Evolutionary conservation across 2,797 vertebrate genomes (phyloP), one percentile per base, ranked within the genome.

Genomic region (Cyprinella venusta): DNA sequence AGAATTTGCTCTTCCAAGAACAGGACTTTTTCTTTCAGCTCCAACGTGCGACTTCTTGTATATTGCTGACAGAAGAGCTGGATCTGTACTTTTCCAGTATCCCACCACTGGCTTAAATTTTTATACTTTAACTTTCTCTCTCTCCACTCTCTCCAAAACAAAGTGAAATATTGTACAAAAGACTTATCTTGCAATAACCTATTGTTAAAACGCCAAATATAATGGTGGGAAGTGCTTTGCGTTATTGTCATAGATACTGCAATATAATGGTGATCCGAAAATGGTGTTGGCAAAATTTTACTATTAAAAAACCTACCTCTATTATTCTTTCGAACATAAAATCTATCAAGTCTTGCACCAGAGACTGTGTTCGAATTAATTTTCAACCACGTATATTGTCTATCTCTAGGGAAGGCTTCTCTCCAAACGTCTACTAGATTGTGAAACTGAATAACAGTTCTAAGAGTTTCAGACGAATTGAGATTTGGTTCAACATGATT

Each of bases 81-180:
- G 10, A 42, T 56, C 54, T 21, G 54, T 56, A 21, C 54, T n/a
- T 56, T 56, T 56, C 68, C 68, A 45, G 24, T 70, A 7, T 70
- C 68, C 40, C 40, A 45, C n/a, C n/a, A 48, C 7, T 71, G 68
- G 24, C n/a, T 12, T n/a, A 70, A 3, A 33, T n/a, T n/a, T n/a
- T 71, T 42, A 26, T 24, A 30, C 42, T 33, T 15, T 52, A 2
- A 3, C 19, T 9, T 50, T 18, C 70, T 74, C 8, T 33, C 45
- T 21, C 70, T 74, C 70, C 70, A 74, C 5, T 42, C n/a, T 38
- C 40, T n/a, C 69, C 13, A 72, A n/a, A 72, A 36, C 33, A 33
- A 33, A 33, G 33, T 33, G 4, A 33, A 33, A 33, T 33, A 33
- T 33, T 33, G 33, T 3, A 33, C 33, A 33, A 33, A 33, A 33